Conservation (phyloP, 2,888 invertebrate genomes). For the Thymelicus sylvestris region DNA sequence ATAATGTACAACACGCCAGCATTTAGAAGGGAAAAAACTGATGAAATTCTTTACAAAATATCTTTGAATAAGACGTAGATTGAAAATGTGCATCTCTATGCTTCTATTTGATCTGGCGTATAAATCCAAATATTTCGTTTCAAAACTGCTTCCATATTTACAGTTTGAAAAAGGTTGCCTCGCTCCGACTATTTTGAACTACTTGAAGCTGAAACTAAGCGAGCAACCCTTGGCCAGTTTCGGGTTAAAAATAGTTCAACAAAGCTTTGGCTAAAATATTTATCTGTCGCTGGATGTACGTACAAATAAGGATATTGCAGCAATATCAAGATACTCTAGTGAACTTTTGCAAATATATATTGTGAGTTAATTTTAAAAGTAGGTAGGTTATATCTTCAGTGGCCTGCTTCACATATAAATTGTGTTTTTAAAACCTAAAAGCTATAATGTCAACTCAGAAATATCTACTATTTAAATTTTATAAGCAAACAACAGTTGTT, state of each 20-base stretch:
- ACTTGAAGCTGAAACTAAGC: constrained; percentile 1
- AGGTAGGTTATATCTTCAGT: no score
- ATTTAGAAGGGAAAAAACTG: neutral
- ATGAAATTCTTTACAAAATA: neutral
- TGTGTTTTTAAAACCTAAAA: no score
- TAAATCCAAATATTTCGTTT: neutral
- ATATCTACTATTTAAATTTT: no score
- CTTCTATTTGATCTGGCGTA: neutral
- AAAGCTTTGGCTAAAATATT: neutral
- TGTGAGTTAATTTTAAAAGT: no score
- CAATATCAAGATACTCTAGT: no score
- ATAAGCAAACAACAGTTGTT: no score
- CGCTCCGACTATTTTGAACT: neutral
- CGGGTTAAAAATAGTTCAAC: neutral
- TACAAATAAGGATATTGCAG: neutral
- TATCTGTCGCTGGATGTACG: neutral
- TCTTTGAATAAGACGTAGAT: neutral
- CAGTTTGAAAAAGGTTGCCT: constrained; percentile 8
- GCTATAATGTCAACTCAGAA: no score
- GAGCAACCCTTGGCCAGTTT: neutral
- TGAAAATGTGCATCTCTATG: neutral
- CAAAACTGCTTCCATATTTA: constrained; percentile 4
- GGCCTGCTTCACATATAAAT: no score
- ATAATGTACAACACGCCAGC: no score
- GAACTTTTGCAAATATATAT: no score